Base-by-base conservation (phyloP, 2,797 vertebrate species). In the Tauraco hartlaubi region DNA sequence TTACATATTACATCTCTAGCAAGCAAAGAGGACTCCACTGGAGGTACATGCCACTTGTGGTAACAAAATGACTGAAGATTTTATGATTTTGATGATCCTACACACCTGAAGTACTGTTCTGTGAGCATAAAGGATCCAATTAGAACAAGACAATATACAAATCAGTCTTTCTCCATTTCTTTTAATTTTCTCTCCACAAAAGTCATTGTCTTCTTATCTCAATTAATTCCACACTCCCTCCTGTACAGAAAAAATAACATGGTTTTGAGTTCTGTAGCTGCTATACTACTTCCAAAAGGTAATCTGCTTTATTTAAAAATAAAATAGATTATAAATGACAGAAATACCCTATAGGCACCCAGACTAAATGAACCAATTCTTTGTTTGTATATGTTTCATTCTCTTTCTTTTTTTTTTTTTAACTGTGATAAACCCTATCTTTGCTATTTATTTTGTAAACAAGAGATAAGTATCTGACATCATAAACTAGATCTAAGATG, bases 311-410 rank as follows among this genome's bases (percentile, higher is more conserved):
- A 79, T 62, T 85, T 74, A 44, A 46, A 31, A 80, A 83, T 52
- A 33, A 51, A 66, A 54, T 7, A n/a, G 3, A 21, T 87, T 75
- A 62, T 15, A 54, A 37, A 39, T 58, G 33, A 67, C 43, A 86
- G 28, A 79, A 83, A 44, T 6, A 15, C 8, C 19, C 13, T 49
- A 23, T 21, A 51, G 26, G 26, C 18, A 80, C 20, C 33, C 39
- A 19, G 26, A 54, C 28, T 86, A 61, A 85, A 51, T 29, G 11
- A 35, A 59, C 15, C 11, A 71, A 29, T 66, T 35, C 22, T 77
- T 8, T 22, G 1, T 13, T 55, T 51, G 4, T 29, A 18, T 33
- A 12, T 17, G 1, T 0, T 23, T 46, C 14, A 15, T 5, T 17
- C 0, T 2, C 0, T 14, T 21, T 51, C 3, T 59, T 9, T 15